A percentile compares a stretch with the other conserved stretches of the same genome.
Conservation (phyloP, 2,113 vertebrate species). For the Cyprinus carpio region DNA sequence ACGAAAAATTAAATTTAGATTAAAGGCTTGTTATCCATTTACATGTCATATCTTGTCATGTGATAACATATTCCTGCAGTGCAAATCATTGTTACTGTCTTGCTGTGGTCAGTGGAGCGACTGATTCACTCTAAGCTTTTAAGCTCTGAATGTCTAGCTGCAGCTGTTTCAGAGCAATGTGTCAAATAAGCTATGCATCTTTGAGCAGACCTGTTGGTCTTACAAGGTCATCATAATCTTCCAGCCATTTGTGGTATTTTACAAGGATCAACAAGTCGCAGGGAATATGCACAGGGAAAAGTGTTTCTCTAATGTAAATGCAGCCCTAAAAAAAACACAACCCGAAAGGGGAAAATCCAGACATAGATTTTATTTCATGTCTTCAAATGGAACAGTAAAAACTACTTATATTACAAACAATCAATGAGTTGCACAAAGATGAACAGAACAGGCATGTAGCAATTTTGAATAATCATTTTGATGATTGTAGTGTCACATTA, state of each 20-base stretch:
- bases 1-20: neutral
- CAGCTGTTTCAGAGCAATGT: neutral
- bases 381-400: constrained; percentile 7
- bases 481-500: neutral
- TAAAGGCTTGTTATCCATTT: neutral
- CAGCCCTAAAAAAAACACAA: neutral
- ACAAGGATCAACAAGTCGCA: neutral
- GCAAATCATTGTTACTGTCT: neutral
- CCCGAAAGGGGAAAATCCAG: neutral
- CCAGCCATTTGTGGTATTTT: neutral
- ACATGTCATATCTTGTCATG: neutral
- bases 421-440: neutral
- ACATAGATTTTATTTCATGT: constrained; percentile 8
- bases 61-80: neutral
- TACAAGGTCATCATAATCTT: constrained; percentile 4
- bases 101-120: neutral
- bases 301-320: neutral
- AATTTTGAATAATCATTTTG: neutral
- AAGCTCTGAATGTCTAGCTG: neutral
- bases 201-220: neutral
- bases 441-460: neutral
- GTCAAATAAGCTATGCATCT: constrained; percentile 6
- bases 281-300: neutral
- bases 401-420: neutral
- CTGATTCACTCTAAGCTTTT: constrained; percentile 12